These are phyloP conservation scores for Cryptotis parvus DNA, from an alignment of 2,113 vertebrate genomes.

Conservation along the genomic window DNA sequence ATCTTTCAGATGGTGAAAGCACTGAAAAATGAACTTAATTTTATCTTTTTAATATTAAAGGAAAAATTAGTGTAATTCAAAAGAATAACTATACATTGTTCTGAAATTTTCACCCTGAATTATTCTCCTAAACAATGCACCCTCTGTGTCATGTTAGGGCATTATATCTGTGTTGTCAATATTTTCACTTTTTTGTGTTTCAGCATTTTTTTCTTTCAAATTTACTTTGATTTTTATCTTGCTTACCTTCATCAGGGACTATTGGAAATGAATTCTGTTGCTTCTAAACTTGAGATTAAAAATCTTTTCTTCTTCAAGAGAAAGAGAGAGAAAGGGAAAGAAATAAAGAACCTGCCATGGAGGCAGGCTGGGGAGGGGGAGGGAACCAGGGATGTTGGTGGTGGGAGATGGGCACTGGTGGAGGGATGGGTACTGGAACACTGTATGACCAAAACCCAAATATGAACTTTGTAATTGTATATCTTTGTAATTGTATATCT, in stretches of 20 bases:
- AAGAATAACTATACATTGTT: conserved; percentile 26
- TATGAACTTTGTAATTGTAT: too few species aligned
- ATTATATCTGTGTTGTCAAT: too few species aligned
- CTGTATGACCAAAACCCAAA: too few species aligned
- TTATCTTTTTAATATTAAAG: conserved; percentile 66
- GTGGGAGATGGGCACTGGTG: too few species aligned
- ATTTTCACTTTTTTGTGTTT: too few species aligned
- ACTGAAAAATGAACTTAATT: conserved; percentile 57
- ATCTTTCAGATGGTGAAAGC: conserved; percentile 47
- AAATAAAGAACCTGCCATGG: too few species aligned
- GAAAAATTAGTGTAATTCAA: conserved; percentile 77
- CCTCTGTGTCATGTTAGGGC: too few species aligned
- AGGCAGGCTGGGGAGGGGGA: too few species aligned
- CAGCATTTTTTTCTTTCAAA: neutral
- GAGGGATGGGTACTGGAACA: too few species aligned
- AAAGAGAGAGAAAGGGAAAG: too few species aligned
- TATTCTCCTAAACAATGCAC: neutral
- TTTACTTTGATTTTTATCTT: neutral
- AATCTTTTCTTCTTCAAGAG: neutral
- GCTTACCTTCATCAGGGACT: neutral
- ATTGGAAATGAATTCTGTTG: neutral
- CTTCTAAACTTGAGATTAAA: neutral
- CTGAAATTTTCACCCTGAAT: conserved; percentile 49
- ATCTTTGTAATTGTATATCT: too few species aligned
- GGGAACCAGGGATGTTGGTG: too few species aligned